Evolutionary conservation across 2,888 invertebrate species (phyloP).

Genomic region (Tipula helvola): DNA sequence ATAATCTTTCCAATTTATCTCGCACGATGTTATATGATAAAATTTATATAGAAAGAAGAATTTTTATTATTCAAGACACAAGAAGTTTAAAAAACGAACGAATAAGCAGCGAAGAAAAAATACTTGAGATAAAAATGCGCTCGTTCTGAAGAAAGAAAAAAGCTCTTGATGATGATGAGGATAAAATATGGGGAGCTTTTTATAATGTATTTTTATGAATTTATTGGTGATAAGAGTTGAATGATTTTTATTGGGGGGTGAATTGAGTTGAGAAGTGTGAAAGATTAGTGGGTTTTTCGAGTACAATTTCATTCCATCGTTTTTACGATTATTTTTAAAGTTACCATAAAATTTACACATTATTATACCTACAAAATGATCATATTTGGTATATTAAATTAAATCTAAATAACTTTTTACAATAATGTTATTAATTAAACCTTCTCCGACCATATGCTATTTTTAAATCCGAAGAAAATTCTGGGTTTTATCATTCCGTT

Average conservation of each 20-base stretch:
- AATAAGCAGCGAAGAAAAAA: not conserved
- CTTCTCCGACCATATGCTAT: not conserved
- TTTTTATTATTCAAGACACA: conserved; percentile 4
- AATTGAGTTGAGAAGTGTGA: not conserved
- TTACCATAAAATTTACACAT: not conserved
- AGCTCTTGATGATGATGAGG: not conserved
- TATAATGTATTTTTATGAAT: not conserved
- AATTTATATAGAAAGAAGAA: not conserved
- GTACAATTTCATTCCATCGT: not conserved
- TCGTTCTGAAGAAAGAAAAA: not conserved
- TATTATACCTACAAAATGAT: too few relatives aligned
- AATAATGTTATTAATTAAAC: too few relatives aligned
- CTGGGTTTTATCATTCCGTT: too few relatives aligned
- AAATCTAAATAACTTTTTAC: not conserved
- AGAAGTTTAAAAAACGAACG: not conserved
- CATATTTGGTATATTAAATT: not conserved
- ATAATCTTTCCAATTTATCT: not conserved
- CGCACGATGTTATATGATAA: not conserved
- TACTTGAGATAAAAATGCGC: not conserved
- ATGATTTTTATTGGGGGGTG: not conserved
- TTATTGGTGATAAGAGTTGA: not conserved
- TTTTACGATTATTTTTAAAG: not conserved
- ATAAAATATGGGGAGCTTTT: not conserved
- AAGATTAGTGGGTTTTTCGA: not conserved
- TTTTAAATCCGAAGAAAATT: too few relatives aligned